Evolutionary conservation across 2,113 vertebrate genomes (phyloP).

Genomic region (Opisthocomus hoazin): DNA sequence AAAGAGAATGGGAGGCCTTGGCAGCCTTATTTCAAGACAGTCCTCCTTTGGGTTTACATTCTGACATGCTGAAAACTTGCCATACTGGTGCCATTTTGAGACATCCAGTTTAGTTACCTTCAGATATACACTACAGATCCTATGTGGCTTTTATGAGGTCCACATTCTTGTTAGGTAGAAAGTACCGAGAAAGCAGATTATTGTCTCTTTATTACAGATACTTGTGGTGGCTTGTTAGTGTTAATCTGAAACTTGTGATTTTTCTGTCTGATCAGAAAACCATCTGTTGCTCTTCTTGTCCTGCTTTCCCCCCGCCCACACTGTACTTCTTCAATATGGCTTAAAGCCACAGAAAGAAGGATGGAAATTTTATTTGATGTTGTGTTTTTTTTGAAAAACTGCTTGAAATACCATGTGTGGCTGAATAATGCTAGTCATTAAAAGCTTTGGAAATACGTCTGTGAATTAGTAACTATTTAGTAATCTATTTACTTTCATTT

Average conservation of each 20-base stretch:
- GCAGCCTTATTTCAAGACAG: neutral
- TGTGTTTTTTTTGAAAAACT: neutral
- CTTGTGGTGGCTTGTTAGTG: neutral
- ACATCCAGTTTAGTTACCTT: neutral
- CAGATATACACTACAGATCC: neutral
- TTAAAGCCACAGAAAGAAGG: conserved; percentile 1
- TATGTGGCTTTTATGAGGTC: neutral
- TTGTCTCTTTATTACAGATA: neutral
- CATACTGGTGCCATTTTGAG: neutral
- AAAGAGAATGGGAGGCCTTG: neutral
- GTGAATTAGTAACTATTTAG: neutral
- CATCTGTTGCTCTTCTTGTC: neutral
- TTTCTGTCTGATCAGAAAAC: neutral
- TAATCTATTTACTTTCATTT: neutral
- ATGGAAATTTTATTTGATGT: neutral
- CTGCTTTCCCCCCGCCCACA: neutral
- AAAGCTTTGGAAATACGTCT: neutral
- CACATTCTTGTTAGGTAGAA: neutral
- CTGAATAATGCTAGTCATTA: neutral
- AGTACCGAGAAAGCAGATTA: neutral
- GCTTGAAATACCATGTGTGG: neutral
- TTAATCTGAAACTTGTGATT: neutral
- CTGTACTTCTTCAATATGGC: neutral
- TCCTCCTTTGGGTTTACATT: neutral
- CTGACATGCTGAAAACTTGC: neutral